Evolutionary conservation across 2,113 vertebrate genomes (phyloP), one percentile per base, ranked within the genome.

Genomic region (Ceratotherium simum): DNA sequence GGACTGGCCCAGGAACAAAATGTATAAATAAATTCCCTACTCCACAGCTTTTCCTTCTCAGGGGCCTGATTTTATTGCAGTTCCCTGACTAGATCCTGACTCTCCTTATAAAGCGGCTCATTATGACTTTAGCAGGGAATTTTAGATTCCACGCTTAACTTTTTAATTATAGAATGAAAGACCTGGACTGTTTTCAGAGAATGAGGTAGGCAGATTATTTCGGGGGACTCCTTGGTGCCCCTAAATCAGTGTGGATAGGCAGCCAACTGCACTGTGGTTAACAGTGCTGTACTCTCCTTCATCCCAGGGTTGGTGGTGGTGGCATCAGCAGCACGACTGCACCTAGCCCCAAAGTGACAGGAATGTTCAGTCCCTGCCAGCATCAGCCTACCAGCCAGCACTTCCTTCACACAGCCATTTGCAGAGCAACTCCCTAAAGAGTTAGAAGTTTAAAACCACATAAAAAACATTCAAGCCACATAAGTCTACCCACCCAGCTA

Each of bases 371-470:
- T 92, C 95, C 80, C 82, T 95, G 97, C 98, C 95, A 96, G 20
- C 76, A 76, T 96, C 97, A 84, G 93, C 48, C 89, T 81, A 76
- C 84, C 85, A 67, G 0, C 91, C 79, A 93, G 92, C 12, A 95
- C 80, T 97, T 97, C 98, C 94, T 98, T 98, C 98, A 94, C 95
- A 90, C 29, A 95, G 89, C 48, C 90, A 93, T 97, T 31, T 98
- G 97, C 97, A 98, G 92, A 97, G 98, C 96, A 95, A 95, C 95
- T 31, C n/a, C 62, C 87, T 91, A 76, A 78, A 91, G 0, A 97
- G 97, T 96, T 98, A 98, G 98, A 97, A 90, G 94, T 95, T 72
- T 84, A 96, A 98, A 98, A 98, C 88, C 76, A 96, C 86, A 97
- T 96, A 98, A 98, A 97, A 98, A 98, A 94, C 98, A 98, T 93